These are phyloP conservation scores for Perca schrenkii DNA, from an alignment of 2,113 vertebrate species.

Conservation along the genomic window DNA sequence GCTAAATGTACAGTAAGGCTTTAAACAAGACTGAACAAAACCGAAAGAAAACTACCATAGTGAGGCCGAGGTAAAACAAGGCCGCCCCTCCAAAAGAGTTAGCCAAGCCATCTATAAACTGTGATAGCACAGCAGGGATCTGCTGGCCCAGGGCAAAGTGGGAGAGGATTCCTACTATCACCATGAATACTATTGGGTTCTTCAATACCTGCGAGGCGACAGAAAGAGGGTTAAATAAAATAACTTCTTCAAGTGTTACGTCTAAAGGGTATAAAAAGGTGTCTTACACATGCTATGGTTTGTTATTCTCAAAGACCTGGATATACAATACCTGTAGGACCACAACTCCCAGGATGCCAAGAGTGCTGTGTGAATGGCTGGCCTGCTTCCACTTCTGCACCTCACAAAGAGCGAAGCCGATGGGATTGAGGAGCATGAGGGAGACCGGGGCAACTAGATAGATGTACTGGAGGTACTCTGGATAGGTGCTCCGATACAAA, in stretches of 20 bases:
- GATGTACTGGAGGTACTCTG: constrained; percentile 98
- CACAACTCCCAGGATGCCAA: constrained; percentile 90
- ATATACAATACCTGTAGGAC: constrained; percentile 83
- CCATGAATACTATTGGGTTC: constrained; percentile 98
- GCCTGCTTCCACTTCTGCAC: constrained; percentile 92
- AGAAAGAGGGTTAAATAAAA: neutral
- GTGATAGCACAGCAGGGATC: constrained; percentile 90
- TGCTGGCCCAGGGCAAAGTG: constrained; percentile 93
- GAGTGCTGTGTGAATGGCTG: constrained; percentile 87
- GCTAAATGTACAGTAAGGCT: neutral
- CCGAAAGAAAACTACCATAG: constrained; percentile 86
- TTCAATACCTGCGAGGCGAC: constrained; percentile 85
- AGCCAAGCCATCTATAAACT: constrained; percentile 94
- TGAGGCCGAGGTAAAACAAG: constrained; percentile 96
- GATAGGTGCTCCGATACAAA: constrained; percentile 93
- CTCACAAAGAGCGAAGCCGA: constrained; percentile 98
- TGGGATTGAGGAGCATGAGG: constrained; percentile 96
- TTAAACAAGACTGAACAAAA: neutral
- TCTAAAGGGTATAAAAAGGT: neutral
- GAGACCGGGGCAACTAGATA: constrained; percentile 98
- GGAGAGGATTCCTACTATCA: constrained; percentile 92
- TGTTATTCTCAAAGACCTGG: neutral
- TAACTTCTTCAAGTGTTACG: neutral
- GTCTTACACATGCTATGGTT: neutral
- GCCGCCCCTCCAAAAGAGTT: constrained; percentile 96